Base-by-base conservation (phyloP, 1,140 invertebrate genomes). In the Aphaenogaster floridana region DNA sequence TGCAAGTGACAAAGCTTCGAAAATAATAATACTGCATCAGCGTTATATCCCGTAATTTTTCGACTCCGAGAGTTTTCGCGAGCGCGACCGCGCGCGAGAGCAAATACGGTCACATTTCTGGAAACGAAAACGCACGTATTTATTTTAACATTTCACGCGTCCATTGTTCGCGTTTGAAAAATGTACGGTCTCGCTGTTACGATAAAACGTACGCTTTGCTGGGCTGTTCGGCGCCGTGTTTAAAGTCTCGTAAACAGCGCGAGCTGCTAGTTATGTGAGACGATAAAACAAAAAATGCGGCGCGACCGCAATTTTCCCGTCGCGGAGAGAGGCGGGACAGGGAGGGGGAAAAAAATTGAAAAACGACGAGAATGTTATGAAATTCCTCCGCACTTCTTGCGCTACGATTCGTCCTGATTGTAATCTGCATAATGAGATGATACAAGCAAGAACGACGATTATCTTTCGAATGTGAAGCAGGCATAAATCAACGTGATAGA, bases 81-180 rank as follows among this genome's bases (percentile, higher is more conserved):
- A 36, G 11, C 64, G 15, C 79, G n/a, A 54, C 7, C 78, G 21
- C 64, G 39, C 17, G 15, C 28, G 42, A 57, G 8, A 15, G 39
- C 21, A 86, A 86, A 86, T 63, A 84, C 34, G 54, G 54, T 63
- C 80, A 76, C 42, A 84, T 61, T 84, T 84, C 57, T 76, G 54
- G 80, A 76, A 84, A 74, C 80, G 80, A 84, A 84, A 84, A 84
- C 45, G 54, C 69, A 74, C 80, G 72, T 84, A 84, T 84, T 84
- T 84, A 84, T 84, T 84, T 76, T 76, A 84, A 74, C 80, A 76
- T 84, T 84, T 84, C 57, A 76, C 57, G 69, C 80, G 69, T 84
- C 54, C 69, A 74, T 84, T 84, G 80, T 84, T 84, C 69, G 17
- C 34, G 54, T 59, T 76, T 84, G 80, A 84, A 84, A 84, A 84